Evolutionary conservation across 2,113 vertebrate species (phyloP).

Genomic region (Girardinichthys multiradiatus): DNA sequence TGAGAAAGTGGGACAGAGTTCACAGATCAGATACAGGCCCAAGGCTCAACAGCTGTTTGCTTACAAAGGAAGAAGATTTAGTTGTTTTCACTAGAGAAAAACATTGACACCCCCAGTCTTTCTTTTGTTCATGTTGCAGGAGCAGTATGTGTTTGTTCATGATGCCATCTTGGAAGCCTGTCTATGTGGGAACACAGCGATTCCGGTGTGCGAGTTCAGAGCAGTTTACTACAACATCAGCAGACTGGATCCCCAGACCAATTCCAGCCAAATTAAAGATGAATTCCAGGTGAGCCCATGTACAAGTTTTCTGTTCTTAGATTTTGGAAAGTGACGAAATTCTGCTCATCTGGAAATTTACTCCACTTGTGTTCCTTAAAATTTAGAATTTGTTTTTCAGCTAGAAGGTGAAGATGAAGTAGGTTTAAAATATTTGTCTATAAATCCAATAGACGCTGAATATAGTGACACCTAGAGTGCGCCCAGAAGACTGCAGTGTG

Average conservation of each 20-base stretch:
- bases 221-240: constrained; percentile 98
- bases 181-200: constrained; percentile 96
- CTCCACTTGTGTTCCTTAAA: too few relatives aligned
- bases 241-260: constrained; percentile 95
- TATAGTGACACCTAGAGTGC: constrained; percentile 94
- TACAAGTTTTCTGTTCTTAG: too few relatives aligned
- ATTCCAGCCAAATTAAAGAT: constrained; percentile 98
- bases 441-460: constrained; percentile 88
- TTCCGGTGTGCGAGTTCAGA: constrained; percentile 97
- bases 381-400: too few relatives aligned
- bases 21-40: not conserved
- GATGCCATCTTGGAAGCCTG: constrained; percentile 98
- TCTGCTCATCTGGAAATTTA: too few relatives aligned
- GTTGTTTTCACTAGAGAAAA: not conserved
- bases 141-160: constrained; percentile 98
- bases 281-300: constrained; percentile 90
- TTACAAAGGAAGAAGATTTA: not conserved
- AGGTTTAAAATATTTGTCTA: not conserved
- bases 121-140: constrained; percentile 73
- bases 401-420: not conserved
- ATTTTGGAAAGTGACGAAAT: too few relatives aligned
- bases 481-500: constrained; percentile 96
- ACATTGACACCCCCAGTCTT: not conserved
- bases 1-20: not conserved
- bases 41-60: not conserved